Conservation (phyloP, 2,113 vertebrate genomes). For the Egretta garzetta region DNA sequence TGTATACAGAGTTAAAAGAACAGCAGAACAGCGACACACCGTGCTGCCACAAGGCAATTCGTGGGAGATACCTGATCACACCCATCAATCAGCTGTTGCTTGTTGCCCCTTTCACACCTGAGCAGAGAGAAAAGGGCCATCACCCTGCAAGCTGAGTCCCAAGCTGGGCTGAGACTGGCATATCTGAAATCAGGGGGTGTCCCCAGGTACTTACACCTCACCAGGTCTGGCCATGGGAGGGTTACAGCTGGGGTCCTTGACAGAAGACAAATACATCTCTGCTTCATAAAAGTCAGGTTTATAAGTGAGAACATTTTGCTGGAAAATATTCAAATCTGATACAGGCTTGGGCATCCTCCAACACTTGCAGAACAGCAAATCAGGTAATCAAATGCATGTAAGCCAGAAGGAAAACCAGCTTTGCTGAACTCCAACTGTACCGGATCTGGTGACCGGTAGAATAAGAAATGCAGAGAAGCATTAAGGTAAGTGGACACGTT, state of each 20-base stretch:
- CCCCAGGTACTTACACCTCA: not conserved
- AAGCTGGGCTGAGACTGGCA: not conserved
- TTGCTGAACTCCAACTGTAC: not conserved
- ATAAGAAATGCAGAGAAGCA: not conserved
- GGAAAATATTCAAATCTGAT: not conserved
- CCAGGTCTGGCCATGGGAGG: not conserved
- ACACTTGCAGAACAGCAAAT: not conserved
- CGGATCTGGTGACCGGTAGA: not conserved
- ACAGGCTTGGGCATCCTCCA: not conserved
- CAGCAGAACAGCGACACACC: not conserved
- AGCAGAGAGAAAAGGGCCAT: not conserved
- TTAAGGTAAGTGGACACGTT: not conserved
- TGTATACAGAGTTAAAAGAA: not conserved
- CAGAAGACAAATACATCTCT: not conserved
- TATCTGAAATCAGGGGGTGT: not conserved
- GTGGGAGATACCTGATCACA: not conserved
- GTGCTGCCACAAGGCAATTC: not conserved
- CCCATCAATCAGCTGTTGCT: not conserved
- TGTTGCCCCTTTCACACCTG: not conserved
- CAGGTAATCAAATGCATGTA: not conserved
- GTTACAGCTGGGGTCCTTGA: not conserved
- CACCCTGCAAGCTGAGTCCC: not conserved
- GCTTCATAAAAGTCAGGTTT: not conserved
- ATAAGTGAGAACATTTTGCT: not conserved
- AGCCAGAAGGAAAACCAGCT: not conserved